Evolutionary conservation across 2,113 vertebrate species (phyloP).

Genomic region (Isurus oxyrinchus): DNA sequence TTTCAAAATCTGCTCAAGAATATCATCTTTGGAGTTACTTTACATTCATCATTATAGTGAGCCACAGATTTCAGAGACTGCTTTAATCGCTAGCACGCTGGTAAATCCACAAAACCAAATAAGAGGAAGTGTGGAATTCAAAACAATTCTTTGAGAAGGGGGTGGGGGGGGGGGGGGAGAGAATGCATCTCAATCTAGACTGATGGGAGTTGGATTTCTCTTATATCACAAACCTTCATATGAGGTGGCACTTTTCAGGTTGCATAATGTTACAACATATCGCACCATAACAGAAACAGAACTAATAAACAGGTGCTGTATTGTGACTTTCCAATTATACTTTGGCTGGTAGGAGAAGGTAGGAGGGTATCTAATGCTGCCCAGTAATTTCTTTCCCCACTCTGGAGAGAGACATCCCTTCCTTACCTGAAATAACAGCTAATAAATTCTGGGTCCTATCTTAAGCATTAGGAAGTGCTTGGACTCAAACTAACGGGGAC

Average conservation of each 20-base stretch:
- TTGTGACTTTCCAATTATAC: neutral
- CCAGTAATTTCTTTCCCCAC: neutral
- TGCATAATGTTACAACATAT: neutral
- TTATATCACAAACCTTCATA: neutral
- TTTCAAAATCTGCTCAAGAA: neutral
- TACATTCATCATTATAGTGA: slow-evolving; percentile 3
- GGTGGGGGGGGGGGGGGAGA: neutral
- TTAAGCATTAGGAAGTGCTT: neutral
- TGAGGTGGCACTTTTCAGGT: neutral
- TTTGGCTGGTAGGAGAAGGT: neutral
- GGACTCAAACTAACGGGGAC: neutral
- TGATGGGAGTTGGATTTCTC: neutral
- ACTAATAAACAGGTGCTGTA: neutral
- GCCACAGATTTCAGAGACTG: slow-evolving; percentile 16
- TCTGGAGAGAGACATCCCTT: neutral
- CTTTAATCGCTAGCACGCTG: neutral
- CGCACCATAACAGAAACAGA: neutral
- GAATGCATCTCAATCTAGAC: neutral
- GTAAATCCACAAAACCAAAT: neutral
- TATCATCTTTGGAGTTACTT: slow-evolving; percentile 13
- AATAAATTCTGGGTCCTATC: neutral
- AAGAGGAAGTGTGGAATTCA: neutral
- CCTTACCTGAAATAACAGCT: neutral
- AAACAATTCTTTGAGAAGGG: neutral
- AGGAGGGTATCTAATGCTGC: neutral